These are phyloP conservation scores for Mystacornis crossleyi DNA, from an alignment of 2,113 vertebrate species.

Conservation along the genomic window DNA sequence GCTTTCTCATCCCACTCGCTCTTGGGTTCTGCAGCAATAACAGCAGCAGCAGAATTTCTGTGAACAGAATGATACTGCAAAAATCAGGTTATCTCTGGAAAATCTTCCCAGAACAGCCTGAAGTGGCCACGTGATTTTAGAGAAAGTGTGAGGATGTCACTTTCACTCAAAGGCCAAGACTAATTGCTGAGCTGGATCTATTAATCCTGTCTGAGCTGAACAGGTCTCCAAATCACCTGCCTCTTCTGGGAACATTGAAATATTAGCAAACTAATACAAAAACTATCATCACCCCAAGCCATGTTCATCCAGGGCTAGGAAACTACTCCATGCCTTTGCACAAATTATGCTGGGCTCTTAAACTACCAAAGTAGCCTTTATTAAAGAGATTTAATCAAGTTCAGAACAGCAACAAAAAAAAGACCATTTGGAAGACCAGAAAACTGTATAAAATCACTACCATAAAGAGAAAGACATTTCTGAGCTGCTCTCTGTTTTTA, in stretches of 20 bases:
- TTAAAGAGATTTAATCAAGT: background rate
- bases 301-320: background rate
- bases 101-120: background rate
- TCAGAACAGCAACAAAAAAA: constrained; percentile 11
- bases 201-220: background rate
- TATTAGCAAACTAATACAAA: background rate
- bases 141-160: background rate
- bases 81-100: background rate
- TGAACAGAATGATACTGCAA: background rate
- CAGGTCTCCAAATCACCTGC: background rate
- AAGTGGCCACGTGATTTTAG: background rate
- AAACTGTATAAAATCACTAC: background rate
- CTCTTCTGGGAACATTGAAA: background rate
- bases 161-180: background rate
- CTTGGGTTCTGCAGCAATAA: background rate
- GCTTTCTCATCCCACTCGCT: background rate
- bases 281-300: background rate
- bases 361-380: background rate
- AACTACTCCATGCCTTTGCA: background rate
- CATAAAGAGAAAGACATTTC: constrained; percentile 30
- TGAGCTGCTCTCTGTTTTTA: constrained; percentile 62
- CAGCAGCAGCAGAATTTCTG: background rate
- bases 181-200: background rate
- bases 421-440: background rate
- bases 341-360: background rate